Evolutionary conservation across 2,797 vertebrate species (phyloP).

Genomic region (Gymnopithys bicolor): DNA sequence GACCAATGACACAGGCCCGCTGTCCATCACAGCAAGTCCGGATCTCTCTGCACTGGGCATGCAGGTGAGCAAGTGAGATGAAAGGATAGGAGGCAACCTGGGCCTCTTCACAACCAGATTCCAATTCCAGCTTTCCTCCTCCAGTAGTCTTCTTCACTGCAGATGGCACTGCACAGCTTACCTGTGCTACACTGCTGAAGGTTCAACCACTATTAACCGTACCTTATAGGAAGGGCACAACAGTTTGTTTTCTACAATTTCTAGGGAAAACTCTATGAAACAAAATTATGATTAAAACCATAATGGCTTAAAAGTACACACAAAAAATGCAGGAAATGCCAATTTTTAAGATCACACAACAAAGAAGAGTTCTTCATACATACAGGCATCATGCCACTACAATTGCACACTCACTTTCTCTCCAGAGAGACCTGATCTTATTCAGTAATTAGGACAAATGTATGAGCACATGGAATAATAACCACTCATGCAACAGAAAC

Average conservation of each 20-base stretch:
- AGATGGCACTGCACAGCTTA: not conserved
- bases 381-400: not conserved
- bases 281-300: not conserved
- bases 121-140: not conserved
- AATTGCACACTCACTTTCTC: not conserved
- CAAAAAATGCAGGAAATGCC: not conserved
- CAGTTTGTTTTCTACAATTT: not conserved
- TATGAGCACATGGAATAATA: not conserved
- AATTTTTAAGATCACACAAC: not conserved
- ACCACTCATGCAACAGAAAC: not conserved
- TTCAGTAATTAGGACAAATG: not conserved
- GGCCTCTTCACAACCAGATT: not conserved
- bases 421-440: not conserved
- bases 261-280: not conserved
- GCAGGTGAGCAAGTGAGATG: fast-evolving
- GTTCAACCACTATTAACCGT: not conserved
- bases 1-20: not conserved
- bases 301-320: not conserved
- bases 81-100: fast-evolving
- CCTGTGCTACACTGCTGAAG: not conserved
- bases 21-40: fast-evolving
- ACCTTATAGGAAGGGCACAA: not conserved
- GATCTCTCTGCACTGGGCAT: not conserved
- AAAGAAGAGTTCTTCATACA: not conserved
- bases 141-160: not conserved